Evolutionary conservation across 2,113 vertebrate species (phyloP), one percentile per base, ranked within the genome.

Genomic region (Syngnathus scovelli): DNA sequence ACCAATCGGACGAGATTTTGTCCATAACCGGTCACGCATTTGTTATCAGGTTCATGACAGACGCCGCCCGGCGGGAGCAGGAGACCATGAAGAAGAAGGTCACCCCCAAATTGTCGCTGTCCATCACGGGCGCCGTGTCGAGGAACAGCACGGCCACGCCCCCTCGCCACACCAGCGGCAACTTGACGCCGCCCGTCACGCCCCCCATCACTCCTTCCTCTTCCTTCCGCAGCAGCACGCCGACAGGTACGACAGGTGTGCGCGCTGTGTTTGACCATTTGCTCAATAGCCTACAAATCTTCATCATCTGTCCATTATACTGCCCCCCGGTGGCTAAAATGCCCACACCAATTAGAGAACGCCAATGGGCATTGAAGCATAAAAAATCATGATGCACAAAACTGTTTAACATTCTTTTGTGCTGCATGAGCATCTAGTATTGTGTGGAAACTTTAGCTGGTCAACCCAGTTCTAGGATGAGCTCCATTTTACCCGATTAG

Each of bases 201-300:
- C 97, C 97, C 13, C 97, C 97, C 78, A 98, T 99, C 88, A 98
- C 97, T 12, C 97, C 97, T 11, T 98, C 97, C 64, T 98, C 96
- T 64, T 98, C 97, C 0, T 99, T 99, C 89, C 96, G 97, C 75
- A 99, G 97, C 85, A 99, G 96, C 88, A 99, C 97, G 49, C 97
- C 97, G 16, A 98, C 97, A 92, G 97, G 97, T 98, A 90, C 61
- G 79, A 75, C 75, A 80, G 80, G 79, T 80, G 82, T 84, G 77
- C 79, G 80, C 84, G 75, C 46, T 15, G 6, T 23, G n/a, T 27
- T 33, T 33, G 27, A 33, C 27, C 27, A 33, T 27, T 27, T 27
- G 27, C 27, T 27, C 27, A 27, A 3, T 33, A 33, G 27, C 27
- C 27, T 33, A 33, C 27, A 33, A 33, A 33, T 48, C 44, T 48